A percentile compares a stretch with the other conserved stretches of the same genome.
Evolutionary conservation across 2,888 invertebrate species (phyloP).

Genomic region (Eubasilissa splendida): DNA sequence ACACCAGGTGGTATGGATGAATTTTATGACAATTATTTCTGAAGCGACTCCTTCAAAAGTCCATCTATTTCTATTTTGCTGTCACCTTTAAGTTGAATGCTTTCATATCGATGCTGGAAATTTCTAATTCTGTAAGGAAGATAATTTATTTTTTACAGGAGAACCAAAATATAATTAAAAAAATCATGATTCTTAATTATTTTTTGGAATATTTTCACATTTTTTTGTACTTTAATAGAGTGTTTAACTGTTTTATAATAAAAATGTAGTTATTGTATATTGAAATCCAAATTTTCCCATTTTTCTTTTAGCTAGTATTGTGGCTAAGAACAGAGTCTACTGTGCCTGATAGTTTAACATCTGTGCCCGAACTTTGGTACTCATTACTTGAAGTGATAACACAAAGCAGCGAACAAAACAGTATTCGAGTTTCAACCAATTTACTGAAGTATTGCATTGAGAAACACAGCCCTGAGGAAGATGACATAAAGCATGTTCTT

Average conservation of each 20-base stretch:
- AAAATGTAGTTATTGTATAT: too few species aligned
- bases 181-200: too few species aligned
- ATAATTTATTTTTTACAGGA: neutral
- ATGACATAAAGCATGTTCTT: slow-evolving; percentile 43
- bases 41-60: too few species aligned
- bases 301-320: slow-evolving; percentile 48
- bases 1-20: slow-evolving; percentile 43
- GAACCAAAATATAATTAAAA: too few species aligned
- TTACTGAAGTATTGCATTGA: slow-evolving; percentile 49
- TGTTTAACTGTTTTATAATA: neutral
- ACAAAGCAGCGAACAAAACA: slow-evolving; percentile 28
- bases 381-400: slow-evolving; percentile 52
- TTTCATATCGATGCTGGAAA: too few species aligned
- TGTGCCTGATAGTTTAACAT: slow-evolving; percentile 46
- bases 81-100: too few species aligned
- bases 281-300: neutral
- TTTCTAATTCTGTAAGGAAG: neutral
- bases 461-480: slow-evolving; percentile 34
- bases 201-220: too few species aligned
- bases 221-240: too few species aligned
- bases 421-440: slow-evolving; percentile 28
- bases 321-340: slow-evolving; percentile 52
- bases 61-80: neutral
- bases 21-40: too few species aligned
- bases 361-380: slow-evolving; percentile 47